Percentiles rank a stretch among this genome's conserved stretches.
phyloP scores from a whole-genome alignment of 2,113 vertebrate genomes.

The Columba livia region DNA sequence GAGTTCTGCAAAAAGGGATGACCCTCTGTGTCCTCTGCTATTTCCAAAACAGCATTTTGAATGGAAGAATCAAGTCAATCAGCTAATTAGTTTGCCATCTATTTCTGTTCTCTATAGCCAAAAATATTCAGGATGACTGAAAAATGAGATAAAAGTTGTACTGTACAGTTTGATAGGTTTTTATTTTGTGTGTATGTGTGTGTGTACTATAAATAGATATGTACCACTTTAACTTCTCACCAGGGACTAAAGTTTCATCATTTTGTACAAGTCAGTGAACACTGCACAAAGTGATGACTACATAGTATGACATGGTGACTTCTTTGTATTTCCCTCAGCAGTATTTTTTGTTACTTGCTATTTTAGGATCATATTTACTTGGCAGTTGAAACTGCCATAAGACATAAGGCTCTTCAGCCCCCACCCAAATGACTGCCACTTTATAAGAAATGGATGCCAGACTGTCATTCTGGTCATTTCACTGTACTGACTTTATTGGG shows the following conservation, averaged over 20 bases:
- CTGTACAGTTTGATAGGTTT: neutral
- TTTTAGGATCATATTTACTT: neutral
- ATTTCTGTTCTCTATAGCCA: constrained; percentile 1
- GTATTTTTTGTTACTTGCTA: constrained; percentile 19
- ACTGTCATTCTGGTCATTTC: neutral
- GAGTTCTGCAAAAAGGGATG: neutral
- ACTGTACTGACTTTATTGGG: neutral
- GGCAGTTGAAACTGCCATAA: neutral
- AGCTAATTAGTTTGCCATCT: neutral
- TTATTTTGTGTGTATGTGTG: neutral
- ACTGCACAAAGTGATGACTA: constrained; percentile 43
- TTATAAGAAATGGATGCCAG: neutral
- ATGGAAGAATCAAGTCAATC: neutral
- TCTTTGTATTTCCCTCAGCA: constrained; percentile 28
- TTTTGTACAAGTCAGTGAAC: constrained; percentile 24
- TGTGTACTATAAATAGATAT: neutral
- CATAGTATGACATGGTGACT: neutral
- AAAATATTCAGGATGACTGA: neutral
- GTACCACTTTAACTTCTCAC: constrained; percentile 13
- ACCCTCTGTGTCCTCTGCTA: neutral
- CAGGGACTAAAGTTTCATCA: constrained; percentile 5
- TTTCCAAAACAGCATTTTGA: neutral
- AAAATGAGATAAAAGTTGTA: neutral
- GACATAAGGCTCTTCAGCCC: neutral
- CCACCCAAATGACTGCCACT: neutral